Evolutionary conservation across 2,888 invertebrate species (phyloP), one percentile per base, ranked within the genome.

Genomic region (Agrochola litura): DNA sequence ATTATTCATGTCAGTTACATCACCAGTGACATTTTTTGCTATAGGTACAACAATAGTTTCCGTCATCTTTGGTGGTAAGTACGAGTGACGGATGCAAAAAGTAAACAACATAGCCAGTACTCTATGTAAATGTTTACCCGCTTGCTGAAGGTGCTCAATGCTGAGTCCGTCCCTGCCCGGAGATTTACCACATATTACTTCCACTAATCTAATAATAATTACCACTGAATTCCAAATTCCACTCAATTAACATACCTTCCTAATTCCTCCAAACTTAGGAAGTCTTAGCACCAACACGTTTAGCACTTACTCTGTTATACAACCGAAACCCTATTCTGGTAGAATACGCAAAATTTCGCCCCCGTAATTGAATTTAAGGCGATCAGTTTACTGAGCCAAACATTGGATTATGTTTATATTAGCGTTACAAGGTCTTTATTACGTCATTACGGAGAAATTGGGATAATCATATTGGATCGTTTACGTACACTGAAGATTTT

Each of bases 311-410:
- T 12, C 14, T n/a, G 66, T 78, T 81, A 63, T 71, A 68, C 71
- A 75, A 79, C 65, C 0, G 76, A 83, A 89, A 89, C 83, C 89
- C 71, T 83, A 84, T 80, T 83, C 6, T 25, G 72, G 37, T 64
- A 43, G 25, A 67, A 69, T 75, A 78, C 88, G 86, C 78, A 67
- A 80, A 73, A 88, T 83, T 77, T 78, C 49, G 77, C 71, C 64
- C 46, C 65, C 75, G 8, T 86, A 86, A 86, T 87, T 87, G 37
- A 82, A 87, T 87, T 87, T 83, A 61, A 54, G 70, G 30, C 71
- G 64, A 84, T 77, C 76, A 68, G 80, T 77, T 77, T 76, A 74
- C 75, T 69, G 30, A 41, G 25, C 67, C 73, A 66, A 77, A 77
- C 76, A 73, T 67, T 5, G 85, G 87, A 83, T 87, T 82, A 79